Evolutionary conservation across 1,140 invertebrate species (phyloP).

Genomic region (Drosophila serrata): DNA sequence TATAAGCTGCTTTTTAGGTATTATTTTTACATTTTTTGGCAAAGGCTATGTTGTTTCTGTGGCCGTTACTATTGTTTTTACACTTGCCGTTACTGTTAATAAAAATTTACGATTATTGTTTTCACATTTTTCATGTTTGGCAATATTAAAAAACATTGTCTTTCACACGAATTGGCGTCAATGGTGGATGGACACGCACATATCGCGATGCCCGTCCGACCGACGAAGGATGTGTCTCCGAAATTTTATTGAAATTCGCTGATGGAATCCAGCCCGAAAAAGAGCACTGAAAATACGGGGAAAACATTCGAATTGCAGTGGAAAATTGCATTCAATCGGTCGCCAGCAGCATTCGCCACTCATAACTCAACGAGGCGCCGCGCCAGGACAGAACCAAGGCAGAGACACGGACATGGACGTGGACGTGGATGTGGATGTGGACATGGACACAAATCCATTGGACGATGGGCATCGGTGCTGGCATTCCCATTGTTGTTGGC

Average conservation of each 20-base stretch:
- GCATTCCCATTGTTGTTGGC: constrained; percentile 69
- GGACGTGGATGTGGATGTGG: constrained; percentile 26
- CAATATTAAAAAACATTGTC: constrained; percentile 85
- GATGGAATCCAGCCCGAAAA: constrained; percentile 64
- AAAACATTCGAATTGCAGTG: constrained; percentile 48
- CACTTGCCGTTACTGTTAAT: constrained; percentile 55
- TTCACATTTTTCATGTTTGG: constrained; percentile 82
- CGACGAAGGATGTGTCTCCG: constrained; percentile 54
- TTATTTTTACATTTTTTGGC: constrained; percentile 32
- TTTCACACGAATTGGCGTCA: constrained; percentile 78
- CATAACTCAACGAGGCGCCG: constrained; percentile 64
- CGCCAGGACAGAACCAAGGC: constrained; percentile 38
- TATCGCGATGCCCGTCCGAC: constrained; percentile 26
- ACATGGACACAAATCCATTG: constrained; percentile 74
- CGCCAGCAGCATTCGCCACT: constrained; percentile 47
- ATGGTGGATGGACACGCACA: constrained; percentile 50
- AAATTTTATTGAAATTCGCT: constrained; percentile 81
- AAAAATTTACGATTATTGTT: constrained; percentile 85
- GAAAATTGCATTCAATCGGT: constrained; percentile 72
- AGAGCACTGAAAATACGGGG: constrained; percentile 16
- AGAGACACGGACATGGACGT: constrained; percentile 19
- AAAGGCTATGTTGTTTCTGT: constrained; percentile 9
- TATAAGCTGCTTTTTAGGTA: too few species aligned
- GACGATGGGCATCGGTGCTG: constrained; percentile 47
- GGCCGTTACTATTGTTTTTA: constrained; percentile 12